Base-by-base conservation (phyloP, 1,140 invertebrate species). In the Drosophila saltans region DNA sequence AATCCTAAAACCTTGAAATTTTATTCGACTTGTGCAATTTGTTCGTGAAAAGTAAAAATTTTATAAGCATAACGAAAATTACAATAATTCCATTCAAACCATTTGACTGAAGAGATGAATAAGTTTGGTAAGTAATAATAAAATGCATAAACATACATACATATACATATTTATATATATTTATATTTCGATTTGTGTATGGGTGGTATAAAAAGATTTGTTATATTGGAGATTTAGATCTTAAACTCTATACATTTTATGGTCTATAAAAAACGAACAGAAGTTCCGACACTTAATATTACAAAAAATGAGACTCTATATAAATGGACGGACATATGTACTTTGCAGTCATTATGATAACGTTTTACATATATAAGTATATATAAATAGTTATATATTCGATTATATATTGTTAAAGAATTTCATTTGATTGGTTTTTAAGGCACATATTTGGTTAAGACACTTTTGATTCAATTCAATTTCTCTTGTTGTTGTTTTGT, bases 311-410 rank as follows among this genome's bases (percentile, higher is more conserved):
- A 66, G 36, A 66, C 30, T 72, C 59, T 72, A 56, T 10, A 33
- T 64, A 52, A 66, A 63, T 89, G 85, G 84, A 88, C 84, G 84
- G 84, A 83, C 69, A 65, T 83, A 71, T 55, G 62, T 63, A 71
- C 58, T 59, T 63, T 68, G 11, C 70, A 83, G 80, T 83, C 73
- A 67, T 24, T 24, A 52, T 52, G 26, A 52, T 59, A 40, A 60
- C 40, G 55, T 45, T n/a, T 75, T 72, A 66, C 9, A 76, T 36
- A 48, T 69, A 83, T 82, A 71, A 62, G 62, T 78, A 52, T 52
- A 45, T 55, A 45, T 30, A 59, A 70, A 68, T 75, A 66, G 36
- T 24, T 52, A 30, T 52, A 28, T 30, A 52, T 67, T 66, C 57
- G 45, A 8, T 64, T 7, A 39, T 59, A 10, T 58, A 5, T 10